phyloP scores from a whole-genome alignment of 2,113 vertebrate species.

The Microcebus tavaratra region DNA sequence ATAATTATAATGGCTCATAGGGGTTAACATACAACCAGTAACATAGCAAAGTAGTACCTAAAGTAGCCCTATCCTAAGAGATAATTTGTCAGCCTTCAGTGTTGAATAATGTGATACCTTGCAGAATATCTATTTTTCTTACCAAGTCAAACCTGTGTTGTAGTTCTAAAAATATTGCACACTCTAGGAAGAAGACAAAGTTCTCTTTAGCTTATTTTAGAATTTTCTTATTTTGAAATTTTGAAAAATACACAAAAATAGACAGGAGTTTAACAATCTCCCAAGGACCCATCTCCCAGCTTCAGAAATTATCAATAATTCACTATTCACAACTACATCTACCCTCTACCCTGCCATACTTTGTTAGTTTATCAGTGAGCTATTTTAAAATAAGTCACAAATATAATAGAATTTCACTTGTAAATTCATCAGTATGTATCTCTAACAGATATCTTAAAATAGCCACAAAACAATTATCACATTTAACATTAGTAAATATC shows the following conservation, averaged over 20 bases:
- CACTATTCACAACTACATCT: not conserved
- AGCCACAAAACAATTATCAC: not conserved
- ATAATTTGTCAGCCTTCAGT: not conserved
- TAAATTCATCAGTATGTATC: not conserved
- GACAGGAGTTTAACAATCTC: not conserved
- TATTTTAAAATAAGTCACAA: not conserved
- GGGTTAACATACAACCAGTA: not conserved
- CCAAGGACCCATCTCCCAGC: not conserved
- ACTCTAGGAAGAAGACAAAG: not conserved
- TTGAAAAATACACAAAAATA: conserved; percentile 26
- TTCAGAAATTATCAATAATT: not conserved
- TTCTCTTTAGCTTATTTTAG: not conserved
- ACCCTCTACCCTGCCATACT: not conserved
- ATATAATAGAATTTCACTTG: not conserved
- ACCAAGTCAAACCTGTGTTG: not conserved
- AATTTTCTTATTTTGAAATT: not conserved
- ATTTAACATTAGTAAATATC: not conserved
- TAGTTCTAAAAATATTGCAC: not conserved
- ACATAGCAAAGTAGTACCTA: not conserved
- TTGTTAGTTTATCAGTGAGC: not conserved
- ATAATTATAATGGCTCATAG: not conserved
- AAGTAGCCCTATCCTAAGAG: not conserved
- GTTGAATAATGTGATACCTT: not conserved
- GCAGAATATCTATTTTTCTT: not conserved
- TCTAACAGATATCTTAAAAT: not conserved